A percentile compares a stretch with the other conserved stretches of the same genome.
Evolutionary conservation across 2,888 invertebrate species (phyloP).

Genomic region (Rhagonycha lutea): DNA sequence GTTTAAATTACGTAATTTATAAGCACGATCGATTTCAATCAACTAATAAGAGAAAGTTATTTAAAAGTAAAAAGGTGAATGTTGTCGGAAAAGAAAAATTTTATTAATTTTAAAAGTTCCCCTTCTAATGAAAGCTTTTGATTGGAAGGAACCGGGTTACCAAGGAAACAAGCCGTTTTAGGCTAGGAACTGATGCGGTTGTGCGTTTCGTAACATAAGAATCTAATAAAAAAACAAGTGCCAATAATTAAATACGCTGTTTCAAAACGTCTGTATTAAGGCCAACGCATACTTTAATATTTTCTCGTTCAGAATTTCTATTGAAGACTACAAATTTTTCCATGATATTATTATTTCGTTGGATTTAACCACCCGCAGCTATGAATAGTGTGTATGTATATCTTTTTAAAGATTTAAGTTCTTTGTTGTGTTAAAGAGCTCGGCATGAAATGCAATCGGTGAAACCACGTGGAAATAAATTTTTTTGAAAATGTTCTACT

Average conservation of each 20-base stretch:
- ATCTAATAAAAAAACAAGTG: not conserved
- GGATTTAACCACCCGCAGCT: not conserved
- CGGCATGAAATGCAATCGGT: not conserved
- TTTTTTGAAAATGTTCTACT: not conserved
- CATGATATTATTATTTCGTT: not conserved
- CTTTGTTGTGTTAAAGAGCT: not conserved
- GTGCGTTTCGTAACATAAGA: not conserved
- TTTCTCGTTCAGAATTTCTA: not conserved
- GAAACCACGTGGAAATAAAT: not conserved
- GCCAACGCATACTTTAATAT: not conserved
- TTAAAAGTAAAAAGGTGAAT: not conserved
- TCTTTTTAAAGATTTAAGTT: not conserved
- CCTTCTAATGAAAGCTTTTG: not conserved
- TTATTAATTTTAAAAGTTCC: not conserved
- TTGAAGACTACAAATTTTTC: not conserved
- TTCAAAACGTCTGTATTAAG: not conserved
- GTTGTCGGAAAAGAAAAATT: not conserved
- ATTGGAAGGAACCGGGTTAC: constrained; percentile 6
- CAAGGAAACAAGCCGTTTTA: constrained; percentile 9
- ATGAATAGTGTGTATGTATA: not conserved
- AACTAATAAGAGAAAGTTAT: not conserved
- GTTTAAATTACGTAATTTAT: not conserved
- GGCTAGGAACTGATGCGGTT: not conserved
- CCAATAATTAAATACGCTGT: not conserved
- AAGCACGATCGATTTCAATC: too few species aligned